Conservation (phyloP, 2,888 invertebrate species). For the Meta bourneti region DNA sequence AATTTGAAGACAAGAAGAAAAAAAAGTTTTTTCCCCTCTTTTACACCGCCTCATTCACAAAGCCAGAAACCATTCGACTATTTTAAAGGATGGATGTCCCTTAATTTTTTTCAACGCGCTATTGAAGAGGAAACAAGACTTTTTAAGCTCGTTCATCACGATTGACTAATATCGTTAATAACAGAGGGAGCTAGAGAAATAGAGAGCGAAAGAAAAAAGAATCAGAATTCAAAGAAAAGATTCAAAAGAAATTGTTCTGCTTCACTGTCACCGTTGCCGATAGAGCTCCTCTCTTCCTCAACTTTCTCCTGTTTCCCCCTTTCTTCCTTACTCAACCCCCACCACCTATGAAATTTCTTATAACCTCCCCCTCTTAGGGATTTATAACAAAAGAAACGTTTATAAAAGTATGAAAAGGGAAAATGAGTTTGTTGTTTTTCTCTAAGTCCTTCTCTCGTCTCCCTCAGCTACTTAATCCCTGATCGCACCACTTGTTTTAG, state of each 20-base stretch:
- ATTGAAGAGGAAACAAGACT: conserved; percentile 58
- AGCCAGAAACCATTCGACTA: conserved; percentile 61
- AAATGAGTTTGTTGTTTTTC: conserved; percentile 34
- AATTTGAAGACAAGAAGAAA: conserved; percentile 17
- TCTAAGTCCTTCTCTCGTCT: not conserved
- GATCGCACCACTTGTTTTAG: conserved; percentile 2
- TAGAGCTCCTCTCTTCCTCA: conserved; percentile 17
- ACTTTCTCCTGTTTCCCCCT: not conserved
- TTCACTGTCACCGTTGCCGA: conserved; percentile 70
- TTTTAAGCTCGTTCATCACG: conserved; percentile 70
- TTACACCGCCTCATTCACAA: conserved; percentile 62
- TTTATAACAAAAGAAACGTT: conserved; percentile 32
- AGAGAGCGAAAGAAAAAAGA: conserved; percentile 35
- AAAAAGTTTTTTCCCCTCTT: conserved; percentile 16
- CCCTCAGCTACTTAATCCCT: conserved; percentile 23
- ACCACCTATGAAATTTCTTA: conserved; percentile 3
- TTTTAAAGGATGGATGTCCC: conserved; percentile 28
- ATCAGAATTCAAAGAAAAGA: conserved; percentile 30
- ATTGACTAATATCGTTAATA: conserved; percentile 75
- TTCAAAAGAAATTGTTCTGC: conserved; percentile 74
- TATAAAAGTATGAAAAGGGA: conserved; percentile 10
- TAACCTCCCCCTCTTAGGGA: conserved; percentile 8
- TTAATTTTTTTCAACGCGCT: conserved; percentile 31
- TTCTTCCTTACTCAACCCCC: not conserved
- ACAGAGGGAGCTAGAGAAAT: too few relatives aligned